phyloP scores from a whole-genome alignment of 2,888 invertebrate species.

The Drosophila paramelanica region DNA sequence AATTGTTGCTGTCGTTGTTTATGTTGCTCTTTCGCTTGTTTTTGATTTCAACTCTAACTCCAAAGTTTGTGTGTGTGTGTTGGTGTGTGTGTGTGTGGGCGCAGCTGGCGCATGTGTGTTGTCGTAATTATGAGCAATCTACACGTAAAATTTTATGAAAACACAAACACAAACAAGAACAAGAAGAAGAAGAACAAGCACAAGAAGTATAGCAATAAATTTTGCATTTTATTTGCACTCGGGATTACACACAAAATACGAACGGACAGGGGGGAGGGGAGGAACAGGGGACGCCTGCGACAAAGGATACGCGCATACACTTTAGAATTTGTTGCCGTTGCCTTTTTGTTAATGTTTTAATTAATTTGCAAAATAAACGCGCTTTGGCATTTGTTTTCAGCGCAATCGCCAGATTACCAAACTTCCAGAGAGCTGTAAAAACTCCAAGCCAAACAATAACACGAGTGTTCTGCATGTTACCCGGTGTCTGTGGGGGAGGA shows the following conservation, averaged over 20 bases:
- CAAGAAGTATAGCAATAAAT: slow-evolving; percentile 55
- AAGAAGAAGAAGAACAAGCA: slow-evolving; percentile 17
- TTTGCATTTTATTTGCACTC: slow-evolving; percentile 66
- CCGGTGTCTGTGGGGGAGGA: not conserved
- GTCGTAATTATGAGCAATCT: slow-evolving; percentile 72
- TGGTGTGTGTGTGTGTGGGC: slow-evolving; percentile 20
- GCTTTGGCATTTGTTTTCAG: slow-evolving; percentile 34
- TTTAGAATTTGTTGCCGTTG: slow-evolving; percentile 21
- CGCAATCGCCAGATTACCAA: slow-evolving; percentile 43
- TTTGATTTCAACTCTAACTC: slow-evolving; percentile 3
- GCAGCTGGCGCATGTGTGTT: slow-evolving; percentile 41
- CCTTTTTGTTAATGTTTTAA: slow-evolving; percentile 66
- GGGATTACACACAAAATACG: slow-evolving; percentile 45
- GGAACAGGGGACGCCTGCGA: slow-evolving; percentile 17
- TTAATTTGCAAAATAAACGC: slow-evolving; percentile 67
- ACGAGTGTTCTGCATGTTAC: slow-evolving; percentile 17
- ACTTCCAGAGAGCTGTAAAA: slow-evolving; percentile 31
- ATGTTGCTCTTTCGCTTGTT: slow-evolving; percentile 24
- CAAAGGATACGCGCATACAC: slow-evolving; percentile 32
- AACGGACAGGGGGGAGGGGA: not conserved
- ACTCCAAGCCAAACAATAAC: slow-evolving; percentile 38
- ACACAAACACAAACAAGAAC: slow-evolving; percentile 55
- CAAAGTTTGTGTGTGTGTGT: not conserved
- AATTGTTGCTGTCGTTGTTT: slow-evolving; percentile 32
- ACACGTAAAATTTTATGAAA: slow-evolving; percentile 60